Conservation (phyloP, 2,888 invertebrate species). For the Ochropleura plecta region DNA sequence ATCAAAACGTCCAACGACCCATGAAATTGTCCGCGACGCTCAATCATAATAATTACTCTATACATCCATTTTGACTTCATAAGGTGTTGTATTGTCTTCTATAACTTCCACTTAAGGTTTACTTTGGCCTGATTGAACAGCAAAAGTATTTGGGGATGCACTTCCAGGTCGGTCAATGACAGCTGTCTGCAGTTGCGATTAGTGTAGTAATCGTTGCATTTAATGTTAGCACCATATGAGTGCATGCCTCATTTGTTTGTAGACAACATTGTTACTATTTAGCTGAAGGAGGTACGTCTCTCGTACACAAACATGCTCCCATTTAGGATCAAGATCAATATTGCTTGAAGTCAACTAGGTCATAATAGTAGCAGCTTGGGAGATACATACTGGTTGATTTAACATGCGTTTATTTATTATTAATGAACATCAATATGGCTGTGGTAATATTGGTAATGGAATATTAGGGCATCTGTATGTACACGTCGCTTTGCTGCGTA, state of each 20-base stretch:
- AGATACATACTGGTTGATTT: slow-evolving; percentile 46
- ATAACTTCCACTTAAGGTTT: slow-evolving; percentile 50
- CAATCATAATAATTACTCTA: slow-evolving; percentile 79
- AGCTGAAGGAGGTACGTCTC: slow-evolving; percentile 36
- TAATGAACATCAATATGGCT: slow-evolving; percentile 56
- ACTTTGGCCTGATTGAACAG: slow-evolving; percentile 45
- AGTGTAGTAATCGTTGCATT: slow-evolving; percentile 76
- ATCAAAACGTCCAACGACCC: slow-evolving; percentile 74
- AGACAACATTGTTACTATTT: slow-evolving; percentile 67
- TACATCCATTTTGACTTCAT: slow-evolving; percentile 64
- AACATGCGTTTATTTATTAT: slow-evolving; percentile 58
- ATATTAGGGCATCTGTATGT: slow-evolving; percentile 25
- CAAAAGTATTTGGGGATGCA: slow-evolving; percentile 53
- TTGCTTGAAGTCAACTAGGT: slow-evolving; percentile 71
- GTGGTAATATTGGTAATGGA: slow-evolving; percentile 27
- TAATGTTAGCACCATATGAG: slow-evolving; percentile 76
- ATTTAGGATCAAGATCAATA: slow-evolving; percentile 79
- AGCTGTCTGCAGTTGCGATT: slow-evolving; percentile 83
- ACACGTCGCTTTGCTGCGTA: slow-evolving; percentile 9
- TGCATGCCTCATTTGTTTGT: slow-evolving; percentile 71
- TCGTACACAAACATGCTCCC: slow-evolving; percentile 68
- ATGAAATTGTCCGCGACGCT: slow-evolving; percentile 77
- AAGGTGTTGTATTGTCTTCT: slow-evolving; percentile 57
- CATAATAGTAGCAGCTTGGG: slow-evolving; percentile 66
- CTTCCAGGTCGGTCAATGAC: slow-evolving; percentile 82